phyloP scores from a whole-genome alignment of 2,113 vertebrate species.

The Anhinga anhinga region DNA sequence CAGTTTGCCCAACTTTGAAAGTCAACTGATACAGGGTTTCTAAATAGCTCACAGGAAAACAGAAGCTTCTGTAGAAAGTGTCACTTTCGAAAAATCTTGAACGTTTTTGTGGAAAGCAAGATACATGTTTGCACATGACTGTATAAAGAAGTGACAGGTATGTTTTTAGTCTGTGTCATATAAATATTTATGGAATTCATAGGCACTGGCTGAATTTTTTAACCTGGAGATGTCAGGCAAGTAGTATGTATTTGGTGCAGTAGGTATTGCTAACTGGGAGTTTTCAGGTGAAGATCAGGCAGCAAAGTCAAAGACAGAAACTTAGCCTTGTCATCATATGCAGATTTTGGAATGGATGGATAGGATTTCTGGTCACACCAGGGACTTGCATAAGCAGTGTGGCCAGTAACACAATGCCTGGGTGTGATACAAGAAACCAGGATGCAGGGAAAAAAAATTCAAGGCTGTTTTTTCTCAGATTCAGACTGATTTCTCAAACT shows the following conservation, averaged over 20 bases:
- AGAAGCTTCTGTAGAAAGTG: background rate
- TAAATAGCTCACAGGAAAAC: background rate
- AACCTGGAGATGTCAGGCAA: background rate
- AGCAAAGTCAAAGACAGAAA: background rate
- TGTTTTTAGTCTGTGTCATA: background rate
- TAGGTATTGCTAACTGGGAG: background rate
- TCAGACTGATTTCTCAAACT: background rate
- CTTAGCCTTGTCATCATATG: background rate
- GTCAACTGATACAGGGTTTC: background rate
- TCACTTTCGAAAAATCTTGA: background rate
- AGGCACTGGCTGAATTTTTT: background rate
- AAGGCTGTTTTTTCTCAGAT: background rate
- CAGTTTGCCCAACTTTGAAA: background rate
- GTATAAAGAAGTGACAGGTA: background rate
- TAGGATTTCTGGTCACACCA: background rate
- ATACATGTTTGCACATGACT: background rate
- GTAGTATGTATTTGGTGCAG: background rate
- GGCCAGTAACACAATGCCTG: background rate
- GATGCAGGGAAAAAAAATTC: background rate
- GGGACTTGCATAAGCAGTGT: background rate
- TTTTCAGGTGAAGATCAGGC: background rate
- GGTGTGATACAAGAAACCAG: background rate
- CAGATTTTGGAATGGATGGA: background rate
- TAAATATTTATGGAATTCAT: background rate
- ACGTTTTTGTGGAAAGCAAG: background rate